These are phyloP conservation scores for Acleris emargana DNA, from an alignment of 2,888 invertebrate genomes.

Conservation along the genomic window DNA sequence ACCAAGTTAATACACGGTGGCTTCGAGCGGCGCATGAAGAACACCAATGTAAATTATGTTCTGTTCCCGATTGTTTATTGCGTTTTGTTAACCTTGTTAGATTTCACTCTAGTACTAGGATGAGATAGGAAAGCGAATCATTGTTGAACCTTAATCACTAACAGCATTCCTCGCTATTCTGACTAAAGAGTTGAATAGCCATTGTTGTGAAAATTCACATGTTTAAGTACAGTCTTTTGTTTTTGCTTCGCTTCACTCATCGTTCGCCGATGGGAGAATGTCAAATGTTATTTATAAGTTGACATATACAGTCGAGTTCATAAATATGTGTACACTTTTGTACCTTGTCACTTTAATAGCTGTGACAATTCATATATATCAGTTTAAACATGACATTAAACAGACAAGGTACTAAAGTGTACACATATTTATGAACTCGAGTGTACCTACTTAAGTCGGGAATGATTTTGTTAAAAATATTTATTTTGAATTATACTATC, in stretches of 20 bases:
- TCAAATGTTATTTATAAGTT: conserved; percentile 4
- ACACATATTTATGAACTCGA: too few species aligned
- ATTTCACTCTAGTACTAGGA: conserved; percentile 29
- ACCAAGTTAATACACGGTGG: conserved; percentile 13
- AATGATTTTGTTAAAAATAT: not conserved
- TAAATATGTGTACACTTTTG: not conserved
- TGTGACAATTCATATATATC: too few species aligned
- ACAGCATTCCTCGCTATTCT: conserved; percentile 21
- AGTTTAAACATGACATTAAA: too few species aligned
- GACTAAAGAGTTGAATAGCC: conserved; percentile 25
- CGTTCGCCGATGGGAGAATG: conserved; percentile 19
- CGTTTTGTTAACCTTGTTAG: conserved; percentile 30
- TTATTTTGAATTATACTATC: not conserved
- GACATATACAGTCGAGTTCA: not conserved
- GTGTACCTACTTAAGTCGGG: not conserved
- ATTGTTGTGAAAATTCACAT: conserved; percentile 39
- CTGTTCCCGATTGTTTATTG: conserved; percentile 27
- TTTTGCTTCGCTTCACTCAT: conserved; percentile 29
- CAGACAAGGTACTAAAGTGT: too few species aligned
- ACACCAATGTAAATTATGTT: conserved; percentile 20
- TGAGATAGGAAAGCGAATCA: conserved; percentile 26
- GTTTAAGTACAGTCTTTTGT: conserved; percentile 31
- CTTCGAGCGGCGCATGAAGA: conserved; percentile 18
- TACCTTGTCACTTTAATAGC: too few species aligned
- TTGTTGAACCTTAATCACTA: conserved; percentile 31